Percentiles rank a stretch among this genome's conserved stretches.
Conservation (phyloP, 2,113 vertebrate species). For the Phycodurus eques region DNA sequence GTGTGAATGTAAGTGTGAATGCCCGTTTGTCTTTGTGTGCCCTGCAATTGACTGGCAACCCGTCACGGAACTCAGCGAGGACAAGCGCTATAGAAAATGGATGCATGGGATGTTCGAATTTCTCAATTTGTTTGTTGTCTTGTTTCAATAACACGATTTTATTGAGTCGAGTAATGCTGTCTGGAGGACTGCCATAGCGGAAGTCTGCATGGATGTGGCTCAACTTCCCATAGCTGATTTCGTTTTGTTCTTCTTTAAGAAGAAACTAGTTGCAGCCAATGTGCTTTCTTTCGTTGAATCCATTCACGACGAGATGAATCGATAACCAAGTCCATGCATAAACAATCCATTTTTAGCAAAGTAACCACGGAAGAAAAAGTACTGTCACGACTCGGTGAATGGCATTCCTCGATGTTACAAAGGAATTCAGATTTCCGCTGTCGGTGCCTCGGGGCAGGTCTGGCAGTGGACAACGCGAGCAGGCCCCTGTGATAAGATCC, state of each 20-base stretch:
- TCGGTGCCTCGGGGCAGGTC: constrained; percentile 38
- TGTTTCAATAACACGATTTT: not conserved
- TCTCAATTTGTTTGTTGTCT: too few relatives aligned
- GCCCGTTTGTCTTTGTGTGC: too few relatives aligned
- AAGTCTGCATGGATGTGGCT: too few relatives aligned
- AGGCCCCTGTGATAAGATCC: constrained; percentile 37
- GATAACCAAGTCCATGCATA: too few relatives aligned
- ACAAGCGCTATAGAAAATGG: not conserved
- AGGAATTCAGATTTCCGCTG: constrained; percentile 50
- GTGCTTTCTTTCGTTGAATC: too few relatives aligned
- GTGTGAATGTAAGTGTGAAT: too few relatives aligned
- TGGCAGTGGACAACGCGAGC: constrained; percentile 36
- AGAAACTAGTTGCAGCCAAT: too few relatives aligned
- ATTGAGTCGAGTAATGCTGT: not conserved
- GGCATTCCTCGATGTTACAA: constrained; percentile 48
- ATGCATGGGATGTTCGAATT: not conserved
- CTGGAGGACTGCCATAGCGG: too few relatives aligned
- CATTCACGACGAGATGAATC: not conserved
- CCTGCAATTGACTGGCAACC: too few relatives aligned
- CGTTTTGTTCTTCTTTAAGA: too few relatives aligned
- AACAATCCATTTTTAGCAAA: not conserved
- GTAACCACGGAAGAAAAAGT: not conserved
- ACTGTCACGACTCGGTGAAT: constrained; percentile 31
- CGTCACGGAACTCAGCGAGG: too few relatives aligned
- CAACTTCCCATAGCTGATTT: not conserved